Evolutionary conservation across 2,888 invertebrate genomes (phyloP).

Genomic region (Thysanoteuthis rhombus): DNA sequence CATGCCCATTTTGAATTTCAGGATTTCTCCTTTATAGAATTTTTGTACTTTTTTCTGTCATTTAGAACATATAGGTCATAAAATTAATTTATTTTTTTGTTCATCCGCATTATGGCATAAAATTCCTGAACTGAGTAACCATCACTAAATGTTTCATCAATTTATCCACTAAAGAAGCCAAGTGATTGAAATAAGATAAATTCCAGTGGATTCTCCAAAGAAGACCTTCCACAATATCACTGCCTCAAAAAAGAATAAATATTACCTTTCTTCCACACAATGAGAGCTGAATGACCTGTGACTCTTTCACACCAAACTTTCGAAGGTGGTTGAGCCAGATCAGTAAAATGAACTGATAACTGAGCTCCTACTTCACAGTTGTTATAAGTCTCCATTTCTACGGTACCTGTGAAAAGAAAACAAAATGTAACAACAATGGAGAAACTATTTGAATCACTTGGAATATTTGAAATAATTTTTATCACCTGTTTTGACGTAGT

Average conservation of each 20-base stretch:
- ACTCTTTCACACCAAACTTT: conserved; percentile 67
- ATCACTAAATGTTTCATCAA: no score
- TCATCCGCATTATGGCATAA: no score
- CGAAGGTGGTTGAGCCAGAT: conserved; percentile 63
- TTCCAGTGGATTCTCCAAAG: no score
- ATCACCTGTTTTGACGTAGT: not conserved
- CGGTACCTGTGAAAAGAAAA: conserved; percentile 46
- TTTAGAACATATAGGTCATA: no score
- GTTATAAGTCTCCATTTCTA: conserved; percentile 60
- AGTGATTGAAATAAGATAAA: no score
- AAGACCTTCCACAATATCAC: no score
- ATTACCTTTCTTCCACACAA: conserved; percentile 66
- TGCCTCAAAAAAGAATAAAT: not conserved
- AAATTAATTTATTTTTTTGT: no score
- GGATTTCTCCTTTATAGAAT: no score
- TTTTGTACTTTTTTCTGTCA: no score
- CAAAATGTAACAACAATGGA: not conserved
- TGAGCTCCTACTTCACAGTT: conserved; percentile 65
- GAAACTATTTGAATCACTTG: not conserved
- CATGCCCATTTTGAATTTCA: no score
- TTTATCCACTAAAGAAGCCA: no score
- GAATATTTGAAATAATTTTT: not conserved
- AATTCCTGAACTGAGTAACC: no score
- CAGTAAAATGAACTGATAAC: conserved; percentile 64
- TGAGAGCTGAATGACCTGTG: conserved; percentile 68